Base-by-base conservation (phyloP, 2,888 invertebrate species). In the Brachyopa scutellaris region DNA sequence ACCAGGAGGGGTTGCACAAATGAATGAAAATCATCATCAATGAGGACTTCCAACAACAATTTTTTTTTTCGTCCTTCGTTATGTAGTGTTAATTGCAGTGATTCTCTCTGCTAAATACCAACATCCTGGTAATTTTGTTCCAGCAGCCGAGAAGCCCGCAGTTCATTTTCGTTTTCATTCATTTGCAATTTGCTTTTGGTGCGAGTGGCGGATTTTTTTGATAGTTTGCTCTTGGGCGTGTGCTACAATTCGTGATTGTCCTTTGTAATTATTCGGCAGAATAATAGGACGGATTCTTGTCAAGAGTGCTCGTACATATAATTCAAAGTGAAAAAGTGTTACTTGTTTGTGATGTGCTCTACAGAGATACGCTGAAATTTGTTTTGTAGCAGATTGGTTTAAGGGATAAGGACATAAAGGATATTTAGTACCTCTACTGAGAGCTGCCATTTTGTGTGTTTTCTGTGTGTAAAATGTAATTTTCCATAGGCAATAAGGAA, bases 21-120 rank as follows among this genome's bases (percentile, higher is more conserved):
- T 82, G 82, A 82, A 82, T 77, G 82, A 72, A 82, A 72, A 70
- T 72, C 72, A 59, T 82, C 82, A 82, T 82, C 77, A 82, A 55
- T 45, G 51, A 15, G 55, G 40, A 45, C 19, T 21, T 31, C 29
- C 73, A 79, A 59, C 72, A 79, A 79, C 78, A 78, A 61, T 53
- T 17, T 19, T 23, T 47, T 51, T 61, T 26, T 36, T n/a, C 21
- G n/a, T 77, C 66, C 77, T 82, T 82, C 82, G 82, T 82, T 82
- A 82, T 82, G 82, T 82, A 82, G 82, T 82, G 82, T 82, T 82
- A 82, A 82, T 82, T 82, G 82, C 82, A 82, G 82, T 82, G 82
- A 82, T 82, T 82, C 82, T 82, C 82, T 82, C 82, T 82, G 82
- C 82, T 82, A 82, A 82, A 82, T 82, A 82, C 82, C 82, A 82